Percentiles rank a stretch among this genome's conserved stretches.
phyloP scores from a whole-genome alignment of 35 echinoderm and acorn worm genomes.

The Lytechinus pictus region DNA sequence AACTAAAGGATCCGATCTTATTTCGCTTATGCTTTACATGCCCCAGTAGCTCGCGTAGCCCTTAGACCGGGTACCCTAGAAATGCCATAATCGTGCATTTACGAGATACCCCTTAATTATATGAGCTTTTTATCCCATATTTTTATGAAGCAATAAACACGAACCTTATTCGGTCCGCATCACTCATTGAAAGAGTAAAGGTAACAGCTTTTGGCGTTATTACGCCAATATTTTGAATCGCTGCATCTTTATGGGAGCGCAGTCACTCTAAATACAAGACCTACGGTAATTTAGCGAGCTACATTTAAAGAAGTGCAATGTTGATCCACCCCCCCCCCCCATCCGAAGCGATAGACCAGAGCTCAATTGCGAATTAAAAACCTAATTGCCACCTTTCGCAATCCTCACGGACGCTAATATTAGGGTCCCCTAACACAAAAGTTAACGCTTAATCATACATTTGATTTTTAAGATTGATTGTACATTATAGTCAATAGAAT shows the following conservation, averaged over 20 bases:
- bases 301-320: too few relatives aligned
- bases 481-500: too few relatives aligned
- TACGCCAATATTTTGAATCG: not conserved
- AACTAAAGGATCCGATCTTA: not conserved
- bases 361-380: too few relatives aligned
- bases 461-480: too few relatives aligned
- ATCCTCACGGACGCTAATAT: too few relatives aligned
- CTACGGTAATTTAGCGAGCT: not conserved
- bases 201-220: not conserved
- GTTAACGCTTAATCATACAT: too few relatives aligned
- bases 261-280: not conserved
- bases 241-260: not conserved
- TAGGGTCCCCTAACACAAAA: too few relatives aligned
- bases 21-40: too few relatives aligned
- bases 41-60: not conserved
- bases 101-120: not conserved
- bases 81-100: not conserved
- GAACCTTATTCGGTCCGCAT: not conserved
- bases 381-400: too few relatives aligned
- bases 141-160: conserved; percentile 2
- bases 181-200: not conserved
- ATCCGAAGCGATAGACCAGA: too few relatives aligned
- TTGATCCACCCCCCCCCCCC: too few relatives aligned
- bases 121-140: not conserved
- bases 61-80: not conserved